Evolutionary conservation across 2,888 invertebrate genomes (phyloP).

Genomic region (Polylopha cassiicola): DNA sequence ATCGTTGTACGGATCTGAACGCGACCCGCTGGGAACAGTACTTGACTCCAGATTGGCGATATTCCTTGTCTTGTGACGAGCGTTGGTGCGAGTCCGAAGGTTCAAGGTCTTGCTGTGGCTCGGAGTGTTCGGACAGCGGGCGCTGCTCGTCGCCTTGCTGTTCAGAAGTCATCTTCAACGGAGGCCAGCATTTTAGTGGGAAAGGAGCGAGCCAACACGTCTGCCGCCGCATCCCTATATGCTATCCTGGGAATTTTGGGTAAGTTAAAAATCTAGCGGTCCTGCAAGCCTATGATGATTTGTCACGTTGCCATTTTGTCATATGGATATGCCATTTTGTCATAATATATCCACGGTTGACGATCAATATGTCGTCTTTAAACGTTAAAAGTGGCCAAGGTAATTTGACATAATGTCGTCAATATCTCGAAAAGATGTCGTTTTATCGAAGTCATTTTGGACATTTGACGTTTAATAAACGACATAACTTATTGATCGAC

Average conservation of each 20-base stretch:
- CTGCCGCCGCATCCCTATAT: slow-evolving; percentile 51
- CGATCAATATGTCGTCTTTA: too few species aligned
- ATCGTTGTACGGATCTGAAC: slow-evolving; percentile 57
- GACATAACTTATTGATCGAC: too few species aligned
- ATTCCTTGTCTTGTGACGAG: slow-evolving; percentile 53
- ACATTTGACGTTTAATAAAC: too few species aligned
- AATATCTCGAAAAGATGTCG: too few species aligned
- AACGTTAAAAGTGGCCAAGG: too few species aligned
- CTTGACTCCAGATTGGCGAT: slow-evolving; percentile 58
- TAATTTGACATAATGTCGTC: too few species aligned
- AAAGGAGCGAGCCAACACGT: slow-evolving; percentile 50
- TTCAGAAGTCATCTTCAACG: slow-evolving; percentile 73
- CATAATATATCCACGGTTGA: too few species aligned
- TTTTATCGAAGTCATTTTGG: too few species aligned
- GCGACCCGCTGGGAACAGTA: slow-evolving; percentile 52
- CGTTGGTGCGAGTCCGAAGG: slow-evolving; percentile 53
- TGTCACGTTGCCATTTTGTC: too few species aligned
- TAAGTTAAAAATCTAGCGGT: too few species aligned
- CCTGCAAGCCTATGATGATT: too few species aligned
- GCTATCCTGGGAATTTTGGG: slow-evolving; percentile 70
- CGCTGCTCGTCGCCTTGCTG: slow-evolving; percentile 71
- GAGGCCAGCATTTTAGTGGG: slow-evolving; percentile 66
- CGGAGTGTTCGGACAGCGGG: slow-evolving; percentile 64
- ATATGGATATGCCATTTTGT: too few species aligned
- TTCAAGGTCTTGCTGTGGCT: slow-evolving; percentile 50